Percentiles rank a stretch among this genome's conserved stretches.
Evolutionary conservation across 2,113 vertebrate genomes (phyloP).

Genomic region (Lathamus discolor): DNA sequence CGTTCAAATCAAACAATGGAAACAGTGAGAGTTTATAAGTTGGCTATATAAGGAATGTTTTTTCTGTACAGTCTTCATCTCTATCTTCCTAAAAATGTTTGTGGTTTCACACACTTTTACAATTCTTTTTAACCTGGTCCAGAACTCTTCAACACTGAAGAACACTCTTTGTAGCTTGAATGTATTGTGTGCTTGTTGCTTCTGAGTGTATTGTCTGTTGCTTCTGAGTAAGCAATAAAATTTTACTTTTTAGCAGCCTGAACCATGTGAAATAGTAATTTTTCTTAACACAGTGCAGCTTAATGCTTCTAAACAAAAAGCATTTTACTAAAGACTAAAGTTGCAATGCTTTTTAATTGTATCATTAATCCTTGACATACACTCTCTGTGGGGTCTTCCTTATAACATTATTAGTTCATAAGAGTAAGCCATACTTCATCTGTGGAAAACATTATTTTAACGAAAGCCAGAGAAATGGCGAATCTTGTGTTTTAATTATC

Average conservation of each 20-base stretch:
- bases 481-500: not conserved
- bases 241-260: not conserved
- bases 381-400: not conserved
- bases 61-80: not conserved
- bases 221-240: not conserved
- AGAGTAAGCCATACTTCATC: not conserved
- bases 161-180: not conserved
- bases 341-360: conserved; percentile 10
- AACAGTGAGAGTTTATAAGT: not conserved
- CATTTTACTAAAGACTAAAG: not conserved
- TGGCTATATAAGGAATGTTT: conserved; percentile 4
- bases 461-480: not conserved
- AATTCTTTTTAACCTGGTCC: not conserved
- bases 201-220: not conserved
- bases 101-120: not conserved
- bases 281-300: not conserved
- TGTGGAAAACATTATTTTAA: conserved; percentile 11
- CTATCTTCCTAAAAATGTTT: not conserved
- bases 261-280: not conserved
- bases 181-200: not conserved
- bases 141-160: not conserved
- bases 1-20: conserved; percentile 17
- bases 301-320: conserved; percentile 18
- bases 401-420: not conserved
- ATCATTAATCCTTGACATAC: not conserved